A percentile compares a stretch with the other conserved stretches of the same genome.
Evolutionary conservation across 2,113 vertebrate genomes (phyloP).

Genomic region (Peucedramus taeniatus): DNA sequence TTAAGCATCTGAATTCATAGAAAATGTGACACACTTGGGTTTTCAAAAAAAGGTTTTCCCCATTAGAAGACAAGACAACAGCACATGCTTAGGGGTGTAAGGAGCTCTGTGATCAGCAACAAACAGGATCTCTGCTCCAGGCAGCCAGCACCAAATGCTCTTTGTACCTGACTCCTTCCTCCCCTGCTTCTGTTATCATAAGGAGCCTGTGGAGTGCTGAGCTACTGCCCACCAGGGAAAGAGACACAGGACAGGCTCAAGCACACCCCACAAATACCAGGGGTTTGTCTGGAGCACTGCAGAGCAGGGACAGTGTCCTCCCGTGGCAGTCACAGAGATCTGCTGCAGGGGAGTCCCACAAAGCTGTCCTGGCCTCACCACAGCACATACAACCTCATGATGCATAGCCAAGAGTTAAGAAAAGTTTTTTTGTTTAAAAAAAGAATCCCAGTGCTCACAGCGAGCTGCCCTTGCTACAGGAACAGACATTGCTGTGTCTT

Average conservation of each 20-base stretch:
- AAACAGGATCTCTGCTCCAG: neutral
- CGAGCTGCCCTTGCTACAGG: neutral
- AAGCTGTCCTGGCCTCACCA: neutral
- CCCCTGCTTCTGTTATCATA: neutral
- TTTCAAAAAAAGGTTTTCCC: neutral
- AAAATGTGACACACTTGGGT: constrained; percentile 38
- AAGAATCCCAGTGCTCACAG: neutral
- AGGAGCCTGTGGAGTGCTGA: neutral
- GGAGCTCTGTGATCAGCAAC: neutral
- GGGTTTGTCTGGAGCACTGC: neutral
- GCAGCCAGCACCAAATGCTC: neutral
- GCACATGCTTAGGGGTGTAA: neutral
- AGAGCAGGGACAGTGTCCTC: neutral
- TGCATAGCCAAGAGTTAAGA: neutral
- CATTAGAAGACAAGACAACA: neutral
- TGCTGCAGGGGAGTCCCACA: neutral
- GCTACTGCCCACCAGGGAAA: neutral
- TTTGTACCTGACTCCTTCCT: neutral
- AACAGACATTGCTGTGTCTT: neutral
- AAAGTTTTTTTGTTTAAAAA: neutral
- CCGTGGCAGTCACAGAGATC: neutral
- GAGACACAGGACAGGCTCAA: too few relatives aligned
- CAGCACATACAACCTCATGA: neutral
- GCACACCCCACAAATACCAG: neutral
- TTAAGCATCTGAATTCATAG: constrained; percentile 51